phyloP scores from a whole-genome alignment of 2,797 vertebrate genomes.

The Tolypeutes matacus region DNA sequence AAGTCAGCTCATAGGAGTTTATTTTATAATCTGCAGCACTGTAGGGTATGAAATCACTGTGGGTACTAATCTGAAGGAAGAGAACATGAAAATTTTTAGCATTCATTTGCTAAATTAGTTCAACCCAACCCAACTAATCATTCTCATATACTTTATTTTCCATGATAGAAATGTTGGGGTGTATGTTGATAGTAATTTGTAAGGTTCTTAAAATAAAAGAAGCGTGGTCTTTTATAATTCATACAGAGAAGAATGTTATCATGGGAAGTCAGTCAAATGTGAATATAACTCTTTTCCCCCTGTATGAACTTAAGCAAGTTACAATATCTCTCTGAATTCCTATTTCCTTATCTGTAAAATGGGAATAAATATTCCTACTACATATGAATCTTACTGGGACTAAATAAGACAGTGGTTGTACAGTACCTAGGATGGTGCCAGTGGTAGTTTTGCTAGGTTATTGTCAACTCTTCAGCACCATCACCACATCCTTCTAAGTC shows the following conservation, averaged over 20 bases:
- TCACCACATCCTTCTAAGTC: not conserved
- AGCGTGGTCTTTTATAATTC: not conserved
- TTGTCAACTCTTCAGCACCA: not conserved
- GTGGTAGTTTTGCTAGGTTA: not conserved
- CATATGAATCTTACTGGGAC: slow-evolving; percentile 10
- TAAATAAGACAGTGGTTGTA: not conserved
- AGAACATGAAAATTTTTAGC: slow-evolving; percentile 26
- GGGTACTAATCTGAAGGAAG: slow-evolving; percentile 3
- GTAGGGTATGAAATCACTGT: not conserved
- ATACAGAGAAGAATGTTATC: not conserved
- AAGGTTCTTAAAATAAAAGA: slow-evolving; percentile 46
- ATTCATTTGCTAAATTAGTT: slow-evolving; percentile 8
- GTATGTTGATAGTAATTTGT: slow-evolving; percentile 4
- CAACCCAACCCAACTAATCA: not conserved
- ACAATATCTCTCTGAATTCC: not conserved
- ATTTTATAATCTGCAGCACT: not conserved
- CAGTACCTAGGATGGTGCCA: not conserved
- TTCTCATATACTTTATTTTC: slow-evolving; percentile 27
- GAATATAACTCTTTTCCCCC: not conserved
- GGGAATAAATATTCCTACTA: not conserved
- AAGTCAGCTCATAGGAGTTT: not conserved
- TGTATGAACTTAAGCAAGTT: not conserved
- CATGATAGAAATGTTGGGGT: not conserved
- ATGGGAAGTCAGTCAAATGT: not conserved
- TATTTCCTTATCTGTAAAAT: not conserved